Base-by-base conservation (phyloP, 2,113 vertebrate genomes). In the Centrocercus urophasianus region DNA sequence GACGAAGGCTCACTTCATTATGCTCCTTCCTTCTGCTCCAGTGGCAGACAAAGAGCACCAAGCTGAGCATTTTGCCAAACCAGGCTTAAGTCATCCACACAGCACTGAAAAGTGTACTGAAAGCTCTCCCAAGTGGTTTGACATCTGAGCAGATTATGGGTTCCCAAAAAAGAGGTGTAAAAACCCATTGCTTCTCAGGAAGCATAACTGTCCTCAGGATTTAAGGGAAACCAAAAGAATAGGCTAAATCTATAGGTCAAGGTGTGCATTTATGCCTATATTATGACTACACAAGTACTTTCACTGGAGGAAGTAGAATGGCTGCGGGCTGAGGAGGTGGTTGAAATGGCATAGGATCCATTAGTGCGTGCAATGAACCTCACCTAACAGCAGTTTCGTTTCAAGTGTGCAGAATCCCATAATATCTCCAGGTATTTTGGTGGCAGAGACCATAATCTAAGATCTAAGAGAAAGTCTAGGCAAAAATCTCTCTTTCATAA, bases 1-100 rank as follows among this genome's bases (percentile, higher is more conserved):
- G 45, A 42, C 56, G 28, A 21, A 28, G 19, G 28, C n/a, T 5
- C 28, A 5, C 5, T n/a, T 4, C 36, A 1, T 0, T 28, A 22
- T 2, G 8, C 40, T 57, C 19, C 1, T 15, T 56, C 69, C 48
- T 20, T 9, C 63, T 48, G 61, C 15, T 1, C 0, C 1, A 30
- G 59, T 10, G 6, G 59, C 50, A 77, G 57, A 42, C 32, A 60
- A 65, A 59, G 43, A 47, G 30, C 27, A n/a, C 15, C 5, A 22
- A 83, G 74, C 63, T 70, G 74, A 48, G 63, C 34, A 32, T 14
- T 3, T 7, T 63, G 32, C 28, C 65, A 72, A 74, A 65, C 18
- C 25, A 17, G n/a, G 8, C 34, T 52, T 8, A 28, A 54, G 13
- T 34, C 56, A 20, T 13, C 30, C 57, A 34, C 27, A 10, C 1